Evolutionary conservation across 1,140 invertebrate genomes (phyloP), one percentile per base, ranked within the genome.

Genomic region (Ridgeia piscesae): DNA sequence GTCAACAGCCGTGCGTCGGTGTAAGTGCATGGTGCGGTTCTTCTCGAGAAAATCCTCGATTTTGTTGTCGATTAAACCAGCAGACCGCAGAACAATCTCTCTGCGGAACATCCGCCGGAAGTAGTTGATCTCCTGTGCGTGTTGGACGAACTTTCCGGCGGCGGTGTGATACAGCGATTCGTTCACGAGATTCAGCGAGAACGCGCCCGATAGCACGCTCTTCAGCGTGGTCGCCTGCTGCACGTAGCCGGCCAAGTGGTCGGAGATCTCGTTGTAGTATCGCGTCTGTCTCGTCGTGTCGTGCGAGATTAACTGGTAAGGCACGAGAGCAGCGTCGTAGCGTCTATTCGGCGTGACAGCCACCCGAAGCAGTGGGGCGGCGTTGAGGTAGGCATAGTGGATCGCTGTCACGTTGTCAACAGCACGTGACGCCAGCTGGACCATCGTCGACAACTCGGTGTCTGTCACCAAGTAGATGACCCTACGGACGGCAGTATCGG

Each of bases 381-480:
- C 50, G 31, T 93, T 92, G 33, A 92, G 91, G 1, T 90, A 91
- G n/a, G 93, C 58, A 33, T 92, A 89, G 77, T 92, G 58, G 34
- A 93, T 88, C 33, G 89, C 92, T 42, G 91, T 92, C 21, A 92
- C 42, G 42, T 92, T 92, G 77, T 93, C 93, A 14, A 92, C 34
- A 27, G 91, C 93, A 27, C 89, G 58, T 21, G 92, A 90, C 1
- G 91, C 93, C 31, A 88, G 89, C 31, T 92, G 88, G 34, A 93
- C 89, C 50, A 92, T 92, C 31, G 35, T 88, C 21, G 93, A 93
- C 9, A 93, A 88, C 89, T 89, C 48, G 89, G 34, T 92, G 48
- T 93, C 91, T 50, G 93, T 90, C 50, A 90, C 89, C 91, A 88
- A 91, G 91, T 92, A 93, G 42, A 93, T 34, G 14, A 93, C 91